These are phyloP conservation scores for Lepidocolaptes lacrymiger DNA, from an alignment of 2,797 vertebrate genomes.

Conservation along the genomic window DNA sequence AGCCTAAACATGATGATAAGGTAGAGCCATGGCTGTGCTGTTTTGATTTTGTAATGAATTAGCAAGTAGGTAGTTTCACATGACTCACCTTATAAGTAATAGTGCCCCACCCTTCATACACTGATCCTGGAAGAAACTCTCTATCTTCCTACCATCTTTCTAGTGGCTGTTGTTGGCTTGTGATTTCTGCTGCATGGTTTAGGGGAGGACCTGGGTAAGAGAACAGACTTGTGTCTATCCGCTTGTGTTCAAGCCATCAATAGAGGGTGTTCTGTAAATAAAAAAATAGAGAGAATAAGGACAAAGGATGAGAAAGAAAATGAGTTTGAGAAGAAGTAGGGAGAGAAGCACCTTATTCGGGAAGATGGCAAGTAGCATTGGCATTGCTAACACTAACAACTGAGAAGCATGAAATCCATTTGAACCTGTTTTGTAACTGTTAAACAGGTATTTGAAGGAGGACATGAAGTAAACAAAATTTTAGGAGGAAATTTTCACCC, in stretches of 20 bases:
- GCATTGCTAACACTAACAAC: not conserved
- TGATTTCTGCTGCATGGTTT: not conserved
- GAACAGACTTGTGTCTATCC: not conserved
- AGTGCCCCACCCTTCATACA: not conserved
- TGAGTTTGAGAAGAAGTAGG: not conserved
- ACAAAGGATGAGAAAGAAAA: not conserved
- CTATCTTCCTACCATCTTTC: not conserved
- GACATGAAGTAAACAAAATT: not conserved
- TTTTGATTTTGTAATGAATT: constrained; percentile 1
- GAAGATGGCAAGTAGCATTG: not conserved
- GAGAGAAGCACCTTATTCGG: not conserved
- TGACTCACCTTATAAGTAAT: not conserved
- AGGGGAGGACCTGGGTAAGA: not conserved
- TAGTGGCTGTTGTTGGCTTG: not conserved
- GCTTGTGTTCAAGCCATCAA: not conserved
- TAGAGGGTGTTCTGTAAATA: not conserved
- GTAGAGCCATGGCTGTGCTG: not conserved
- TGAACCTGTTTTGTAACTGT: not conserved
- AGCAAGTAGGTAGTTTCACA: not conserved
- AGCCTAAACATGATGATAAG: not conserved
- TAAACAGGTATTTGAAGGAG: not conserved
- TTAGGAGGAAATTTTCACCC: not conserved
- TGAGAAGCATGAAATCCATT: not conserved
- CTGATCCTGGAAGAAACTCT: not conserved
- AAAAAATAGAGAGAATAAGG: not conserved